Percentiles rank a stretch among this genome's conserved stretches.
These are phyloP conservation scores for Bergia puertoricense DNA, from an alignment of 92 coral and sea anemone genomes.

Conservation along the genomic window DNA sequence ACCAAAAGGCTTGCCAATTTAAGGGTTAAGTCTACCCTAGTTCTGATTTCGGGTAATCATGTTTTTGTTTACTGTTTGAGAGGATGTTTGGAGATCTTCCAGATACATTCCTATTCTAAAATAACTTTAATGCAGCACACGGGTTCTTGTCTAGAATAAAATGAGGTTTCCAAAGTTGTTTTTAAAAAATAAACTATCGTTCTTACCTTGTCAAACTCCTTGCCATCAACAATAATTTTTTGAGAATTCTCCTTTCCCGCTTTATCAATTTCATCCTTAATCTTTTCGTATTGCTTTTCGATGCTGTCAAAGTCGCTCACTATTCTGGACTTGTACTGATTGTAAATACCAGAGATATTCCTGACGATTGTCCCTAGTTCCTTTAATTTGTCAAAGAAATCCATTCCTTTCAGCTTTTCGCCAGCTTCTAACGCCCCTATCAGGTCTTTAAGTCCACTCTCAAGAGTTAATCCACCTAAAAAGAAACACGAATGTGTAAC, in stretches of 20 bases:
- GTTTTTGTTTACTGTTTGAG: too few relatives aligned
- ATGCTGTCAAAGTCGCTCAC: constrained; percentile 38
- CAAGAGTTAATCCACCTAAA: constrained; percentile 25
- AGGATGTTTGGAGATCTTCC: too few relatives aligned
- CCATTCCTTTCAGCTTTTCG: constrained; percentile 23
- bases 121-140: too few relatives aligned
- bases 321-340: constrained; percentile 21
- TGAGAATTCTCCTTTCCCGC: constrained; percentile 38
- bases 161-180: too few relatives aligned
- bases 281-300: constrained; percentile 22
- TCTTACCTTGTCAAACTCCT: constrained; percentile 28
- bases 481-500: neutral
- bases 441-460: constrained; percentile 28
- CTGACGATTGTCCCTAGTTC: constrained; percentile 33
- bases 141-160: too few relatives aligned
- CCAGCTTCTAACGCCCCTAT: constrained; percentile 35
- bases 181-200: too few relatives aligned
- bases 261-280: constrained; percentile 30
- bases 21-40: too few relatives aligned
- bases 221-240: constrained; percentile 34
- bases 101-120: too few relatives aligned
- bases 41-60: too few relatives aligned
- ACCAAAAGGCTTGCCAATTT: too few relatives aligned
- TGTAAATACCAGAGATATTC: constrained; percentile 36
- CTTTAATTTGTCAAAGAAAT: constrained; percentile 26